Evolutionary conservation across 2,888 invertebrate genomes (phyloP), one percentile per base, ranked within the genome.

Genomic region (Eueremaeus valkanovi): DNA sequence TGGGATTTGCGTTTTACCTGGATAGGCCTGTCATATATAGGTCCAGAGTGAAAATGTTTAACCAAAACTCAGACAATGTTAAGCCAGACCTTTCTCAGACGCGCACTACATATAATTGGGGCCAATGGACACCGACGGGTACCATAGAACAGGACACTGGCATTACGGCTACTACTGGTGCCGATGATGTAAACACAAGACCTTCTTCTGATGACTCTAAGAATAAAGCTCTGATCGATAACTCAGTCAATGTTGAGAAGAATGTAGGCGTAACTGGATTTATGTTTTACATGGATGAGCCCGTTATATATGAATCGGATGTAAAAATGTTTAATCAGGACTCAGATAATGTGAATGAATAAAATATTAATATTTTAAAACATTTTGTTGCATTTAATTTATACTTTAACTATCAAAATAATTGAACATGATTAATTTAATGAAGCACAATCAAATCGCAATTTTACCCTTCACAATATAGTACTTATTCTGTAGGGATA

Each of bases 301-400:
- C 72, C 3, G 33, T 75, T 18, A 61, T 75, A 13, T 72, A 72
- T 24, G 72, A 75, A 27, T 75, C 75, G 0, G 27, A 45, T 18
- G 75, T 75, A 9, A 75, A 31, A 45, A 72, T 75, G 75, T 75
- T 75, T 51, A 72, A 75, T 42, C 74, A 74, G 66, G 24, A 75
- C 21, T 75, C 75, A 21, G 75, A 75, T 29, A 75, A 75, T 58
- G 24, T 75, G 61, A 16, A 61, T n/a, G 31, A n/a, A n/a, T 3
- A 31, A 6, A n/a, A n/a, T n/a, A n/a, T n/a, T n/a, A 8, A 16
- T 29, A 27, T 6, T 29, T 36, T 8, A 36, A 8, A 36, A 36
- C 11, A 8, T 8, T 36, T 36, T 36, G 11, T 8, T 36, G 5
- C 5, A 36, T 36, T 5, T 36, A n/a, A n/a, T n/a, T n/a, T n/a